These are phyloP conservation scores for Nesoenas mayeri DNA, from an alignment of 2,113 vertebrate species.

Conservation along the genomic window DNA sequence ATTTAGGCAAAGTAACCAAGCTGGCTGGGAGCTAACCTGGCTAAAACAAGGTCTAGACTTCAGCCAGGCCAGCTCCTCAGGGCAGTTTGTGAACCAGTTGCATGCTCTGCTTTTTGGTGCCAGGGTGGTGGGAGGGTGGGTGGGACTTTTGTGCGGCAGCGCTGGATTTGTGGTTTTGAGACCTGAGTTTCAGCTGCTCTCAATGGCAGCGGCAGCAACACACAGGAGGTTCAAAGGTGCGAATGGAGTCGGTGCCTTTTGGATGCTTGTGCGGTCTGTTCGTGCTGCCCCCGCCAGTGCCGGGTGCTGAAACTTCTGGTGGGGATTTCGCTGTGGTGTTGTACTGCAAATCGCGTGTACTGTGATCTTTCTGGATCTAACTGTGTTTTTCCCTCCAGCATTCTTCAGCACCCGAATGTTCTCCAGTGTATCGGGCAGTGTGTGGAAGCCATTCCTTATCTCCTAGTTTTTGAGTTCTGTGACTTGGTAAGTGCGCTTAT, in stretches of 20 bases:
- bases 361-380: neutral
- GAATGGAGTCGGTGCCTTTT: neutral
- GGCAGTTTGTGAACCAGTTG: neutral
- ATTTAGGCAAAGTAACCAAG: neutral
- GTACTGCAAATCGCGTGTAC: neutral
- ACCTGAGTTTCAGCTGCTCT: neutral
- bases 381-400: slow-evolving; percentile 47
- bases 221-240: neutral
- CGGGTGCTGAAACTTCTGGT: neutral
- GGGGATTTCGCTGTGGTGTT: neutral
- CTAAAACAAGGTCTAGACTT: neutral
- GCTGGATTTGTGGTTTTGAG: neutral
- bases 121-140: neutral
- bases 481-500: slow-evolving; percentile 87
- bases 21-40: neutral
- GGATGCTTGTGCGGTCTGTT: neutral
- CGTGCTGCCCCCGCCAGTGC: accelerated
- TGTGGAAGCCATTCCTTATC: slow-evolving; percentile 93
- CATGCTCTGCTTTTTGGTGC: neutral
- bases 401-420: slow-evolving; percentile 92
- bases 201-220: neutral
- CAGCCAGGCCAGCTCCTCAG: neutral
- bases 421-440: slow-evolving; percentile 94
- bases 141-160: neutral
- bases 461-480: slow-evolving; percentile 95